A percentile compares a stretch with the other conserved stretches of the same genome.
Conservation (phyloP, 2,797 vertebrate species). For the Pangasius larnaudii region DNA sequence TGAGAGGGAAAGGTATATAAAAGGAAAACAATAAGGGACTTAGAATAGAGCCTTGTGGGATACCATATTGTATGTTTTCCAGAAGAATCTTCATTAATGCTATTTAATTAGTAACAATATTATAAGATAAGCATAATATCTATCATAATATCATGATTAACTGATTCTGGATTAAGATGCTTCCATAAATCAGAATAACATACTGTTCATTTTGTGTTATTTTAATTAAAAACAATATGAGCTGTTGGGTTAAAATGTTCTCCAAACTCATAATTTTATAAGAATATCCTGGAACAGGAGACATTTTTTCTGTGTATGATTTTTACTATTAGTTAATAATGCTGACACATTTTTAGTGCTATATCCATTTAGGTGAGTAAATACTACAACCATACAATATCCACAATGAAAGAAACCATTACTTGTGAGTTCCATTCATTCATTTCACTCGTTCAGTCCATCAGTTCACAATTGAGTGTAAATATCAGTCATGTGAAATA, state of each 20-base stretch:
- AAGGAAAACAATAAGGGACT: neutral
- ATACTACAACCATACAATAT: constrained; percentile 11
- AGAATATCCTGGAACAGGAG: neutral
- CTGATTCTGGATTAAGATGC: neutral
- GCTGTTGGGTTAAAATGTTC: neutral
- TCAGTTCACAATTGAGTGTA: neutral
- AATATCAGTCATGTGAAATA: constrained; percentile 4
- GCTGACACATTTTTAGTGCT: neutral
- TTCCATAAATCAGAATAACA: neutral
- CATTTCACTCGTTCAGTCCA: neutral
- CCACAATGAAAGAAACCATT: neutral
- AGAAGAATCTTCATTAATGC: neutral
- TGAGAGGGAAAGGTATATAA: neutral
- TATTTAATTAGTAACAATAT: neutral
- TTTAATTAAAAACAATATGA: neutral
- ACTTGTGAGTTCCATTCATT: neutral
- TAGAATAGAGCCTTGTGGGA: neutral
- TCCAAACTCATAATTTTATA: neutral
- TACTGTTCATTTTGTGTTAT: neutral
- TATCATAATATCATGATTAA: neutral
- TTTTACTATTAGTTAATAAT: neutral
- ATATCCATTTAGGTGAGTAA: neutral
- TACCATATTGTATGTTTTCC: neutral
- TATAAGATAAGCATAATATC: neutral
- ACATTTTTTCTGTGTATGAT: neutral